Evolutionary conservation across 2,797 vertebrate species (phyloP), one percentile per base, ranked within the genome.

Genomic region (Protonibea diacanthus): DNA sequence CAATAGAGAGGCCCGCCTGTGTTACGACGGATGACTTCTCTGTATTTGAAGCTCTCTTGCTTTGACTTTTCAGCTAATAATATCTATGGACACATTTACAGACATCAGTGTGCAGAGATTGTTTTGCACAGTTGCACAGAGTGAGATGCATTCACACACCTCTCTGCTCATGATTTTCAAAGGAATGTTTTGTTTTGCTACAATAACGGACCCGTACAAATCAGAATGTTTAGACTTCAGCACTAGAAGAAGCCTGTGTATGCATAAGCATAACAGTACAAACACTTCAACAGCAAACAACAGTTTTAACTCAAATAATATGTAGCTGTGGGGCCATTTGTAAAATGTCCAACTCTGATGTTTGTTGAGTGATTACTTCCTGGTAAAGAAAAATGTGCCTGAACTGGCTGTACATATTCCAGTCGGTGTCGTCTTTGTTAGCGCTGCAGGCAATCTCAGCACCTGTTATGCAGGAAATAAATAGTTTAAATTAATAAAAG

Each of bases 231-330:
- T 33, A 7, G 29, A 33, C 23, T 21, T 53, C 4, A 64, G n/a
- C n/a, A 38, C 15, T 47, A 21, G 23, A 44, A 29, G 25, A 33
- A 48, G 58, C 5, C 23, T 40, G 6, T 53, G 15, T 51, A 4
- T 38, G 47, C 44, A 29, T 55, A 67, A 63, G 45, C 29, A 38
- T 2, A 57, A 40, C 17, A 53, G 76, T 74, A 60, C 49, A 74
- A 78, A 74, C 33, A 38, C 8, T 38, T 38, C 9, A 38, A 38
- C 29, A 33, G 8, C 29, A 7, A 53, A 64, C 9, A 12, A 1
- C 13, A 3, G 40, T 42, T 42, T 25, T 2, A 45, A 27, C 2
- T 11, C 3, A 38, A 21, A 65, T 15, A 33, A 33, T 15, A 49
- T 4, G 2, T 11, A 13, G n/a, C 20, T 18, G 27, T 4, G 23